Conservation (phyloP, 2,888 invertebrate species). For the Cantharis flavilabris region DNA sequence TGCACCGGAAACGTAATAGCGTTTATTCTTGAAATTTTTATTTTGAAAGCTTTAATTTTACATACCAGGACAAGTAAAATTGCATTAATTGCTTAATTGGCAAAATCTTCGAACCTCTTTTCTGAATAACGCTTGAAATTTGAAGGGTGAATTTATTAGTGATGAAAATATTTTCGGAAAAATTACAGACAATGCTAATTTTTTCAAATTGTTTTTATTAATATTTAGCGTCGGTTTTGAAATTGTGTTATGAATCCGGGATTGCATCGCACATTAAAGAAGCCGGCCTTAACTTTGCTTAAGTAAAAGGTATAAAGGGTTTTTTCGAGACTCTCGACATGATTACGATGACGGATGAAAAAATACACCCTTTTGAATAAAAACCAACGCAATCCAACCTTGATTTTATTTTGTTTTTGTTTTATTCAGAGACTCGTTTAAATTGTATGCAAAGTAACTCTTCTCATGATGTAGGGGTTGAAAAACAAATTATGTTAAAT, state of each 20-base stretch:
- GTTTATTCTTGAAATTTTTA: not conserved
- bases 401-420: not conserved
- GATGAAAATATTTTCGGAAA: not conserved
- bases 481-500: not conserved
- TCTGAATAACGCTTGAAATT: not conserved
- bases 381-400: not conserved
- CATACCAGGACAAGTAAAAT: not conserved
- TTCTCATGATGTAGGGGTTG: not conserved
- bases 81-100: not conserved
- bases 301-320: not conserved
- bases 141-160: not conserved
- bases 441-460: not conserved
- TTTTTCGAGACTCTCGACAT: not conserved
- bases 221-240: not conserved
- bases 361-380: not conserved
- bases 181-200: not conserved
- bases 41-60: not conserved
- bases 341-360: not conserved
- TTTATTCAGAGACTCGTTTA: not conserved
- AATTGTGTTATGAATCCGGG: not conserved
- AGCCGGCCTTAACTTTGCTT: not conserved
- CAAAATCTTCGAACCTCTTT: not conserved
- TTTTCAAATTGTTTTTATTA: not conserved
- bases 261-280: not conserved
- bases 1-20: too few species aligned